Conservation (phyloP, 2,113 vertebrate species). For the Indri indri region DNA sequence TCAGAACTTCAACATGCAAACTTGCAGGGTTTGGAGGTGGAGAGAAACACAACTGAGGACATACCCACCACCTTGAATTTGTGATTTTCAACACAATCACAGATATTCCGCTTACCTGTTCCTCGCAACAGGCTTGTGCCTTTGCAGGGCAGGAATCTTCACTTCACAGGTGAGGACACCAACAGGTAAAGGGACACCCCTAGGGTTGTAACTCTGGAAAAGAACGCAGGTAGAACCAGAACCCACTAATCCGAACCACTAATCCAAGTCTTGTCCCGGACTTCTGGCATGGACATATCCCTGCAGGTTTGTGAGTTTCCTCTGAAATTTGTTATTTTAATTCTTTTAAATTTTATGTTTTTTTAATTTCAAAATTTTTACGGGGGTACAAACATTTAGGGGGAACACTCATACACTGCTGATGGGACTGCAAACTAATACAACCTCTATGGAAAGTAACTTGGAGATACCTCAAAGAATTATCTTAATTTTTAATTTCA, state of each 20-base stretch:
- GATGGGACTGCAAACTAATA: too few relatives aligned
- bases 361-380: too few relatives aligned
- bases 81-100: background rate
- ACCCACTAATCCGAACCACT: background rate
- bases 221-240: background rate
- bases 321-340: background rate
- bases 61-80: background rate
- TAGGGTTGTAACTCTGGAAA: background rate
- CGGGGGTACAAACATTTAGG: too few relatives aligned
- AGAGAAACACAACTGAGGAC: too few relatives aligned
- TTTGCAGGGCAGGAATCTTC: background rate
- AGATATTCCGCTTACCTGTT: background rate
- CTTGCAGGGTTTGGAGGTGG: too few relatives aligned
- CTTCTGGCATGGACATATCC: background rate
- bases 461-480: background rate
- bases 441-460: too few relatives aligned
- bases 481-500: background rate
- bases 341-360: background rate
- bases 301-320: background rate
- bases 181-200: background rate
- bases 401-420: too few relatives aligned
- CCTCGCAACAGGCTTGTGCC: background rate
- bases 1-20: background rate
- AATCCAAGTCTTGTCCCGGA: too few relatives aligned
- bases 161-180: background rate